phyloP scores from a whole-genome alignment of 2,888 invertebrate species.

The Osmoderma eremita region DNA sequence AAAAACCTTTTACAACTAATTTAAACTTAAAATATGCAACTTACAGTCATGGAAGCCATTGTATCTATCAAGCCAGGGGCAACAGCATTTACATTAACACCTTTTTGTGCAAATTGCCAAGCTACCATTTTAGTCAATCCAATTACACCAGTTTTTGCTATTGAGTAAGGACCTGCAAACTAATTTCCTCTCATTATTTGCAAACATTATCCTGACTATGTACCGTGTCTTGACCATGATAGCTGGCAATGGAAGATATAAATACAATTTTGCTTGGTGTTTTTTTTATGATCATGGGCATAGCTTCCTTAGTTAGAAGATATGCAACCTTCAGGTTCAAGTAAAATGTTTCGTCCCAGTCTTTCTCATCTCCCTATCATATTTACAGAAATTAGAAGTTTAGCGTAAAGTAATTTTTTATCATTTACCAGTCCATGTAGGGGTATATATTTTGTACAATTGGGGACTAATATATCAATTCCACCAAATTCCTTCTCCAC shows the following conservation, averaged over 20 bases:
- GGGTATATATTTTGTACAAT: slow-evolving; percentile 91
- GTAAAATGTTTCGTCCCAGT: slow-evolving; percentile 97
- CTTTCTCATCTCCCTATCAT: slow-evolving; percentile 77
- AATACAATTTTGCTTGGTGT: slow-evolving; percentile 87
- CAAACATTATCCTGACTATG: not conserved
- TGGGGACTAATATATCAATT: slow-evolving; percentile 92
- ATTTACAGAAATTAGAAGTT: not conserved
- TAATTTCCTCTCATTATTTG: slow-evolving; percentile 67
- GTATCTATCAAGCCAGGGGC: slow-evolving; percentile 94
- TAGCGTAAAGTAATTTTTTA: no score
- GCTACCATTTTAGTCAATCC: slow-evolving; percentile 88
- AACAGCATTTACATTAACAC: slow-evolving; percentile 92
- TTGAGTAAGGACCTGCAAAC: slow-evolving; percentile 88
- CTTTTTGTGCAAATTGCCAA: slow-evolving; percentile 77
- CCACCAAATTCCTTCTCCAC: slow-evolving; percentile 83
- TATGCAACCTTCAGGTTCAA: slow-evolving; percentile 92
- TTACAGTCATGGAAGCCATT: slow-evolving; percentile 83
- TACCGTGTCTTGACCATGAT: slow-evolving; percentile 70
- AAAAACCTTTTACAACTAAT: slow-evolving; percentile 56
- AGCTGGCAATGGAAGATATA: slow-evolving; percentile 88
- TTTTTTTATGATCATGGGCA: slow-evolving; percentile 82
- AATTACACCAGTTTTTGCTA: slow-evolving; percentile 92
- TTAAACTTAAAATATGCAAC: slow-evolving; percentile 62
- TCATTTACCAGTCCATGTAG: slow-evolving; percentile 83
- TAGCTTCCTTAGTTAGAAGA: slow-evolving; percentile 85